Conservation (phyloP, 2,888 invertebrate species). For the Athalia cordata region DNA sequence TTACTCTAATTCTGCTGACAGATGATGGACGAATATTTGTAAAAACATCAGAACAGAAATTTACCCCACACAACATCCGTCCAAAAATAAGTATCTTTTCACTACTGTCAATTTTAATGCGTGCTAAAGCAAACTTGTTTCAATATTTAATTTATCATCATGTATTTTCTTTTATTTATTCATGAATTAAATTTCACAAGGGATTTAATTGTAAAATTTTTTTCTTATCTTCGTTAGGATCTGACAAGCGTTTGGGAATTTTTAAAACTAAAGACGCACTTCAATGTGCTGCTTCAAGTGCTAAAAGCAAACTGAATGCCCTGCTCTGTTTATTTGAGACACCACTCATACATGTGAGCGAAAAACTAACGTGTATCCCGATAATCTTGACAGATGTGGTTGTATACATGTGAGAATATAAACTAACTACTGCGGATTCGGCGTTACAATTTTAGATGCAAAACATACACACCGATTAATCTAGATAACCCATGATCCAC, state of each 20-base stretch:
- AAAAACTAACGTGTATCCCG: slow-evolving; percentile 1
- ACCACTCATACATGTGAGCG: neutral
- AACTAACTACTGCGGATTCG: slow-evolving; percentile 2
- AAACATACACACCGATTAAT: slow-evolving; percentile 22
- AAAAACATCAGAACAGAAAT: neutral
- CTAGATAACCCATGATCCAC: slow-evolving; percentile 9
- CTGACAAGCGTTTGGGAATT: neutral
- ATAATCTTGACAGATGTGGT: neutral
- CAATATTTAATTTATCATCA: neutral
- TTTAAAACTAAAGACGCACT: neutral
- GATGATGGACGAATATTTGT: neutral
- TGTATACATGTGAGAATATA: neutral
- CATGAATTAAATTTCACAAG: neutral
- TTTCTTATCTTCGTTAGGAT: too few species aligned
- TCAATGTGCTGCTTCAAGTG: slow-evolving; percentile 11
- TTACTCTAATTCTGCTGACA: too few species aligned
- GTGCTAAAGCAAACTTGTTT: neutral
- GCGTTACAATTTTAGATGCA: slow-evolving; percentile 6
- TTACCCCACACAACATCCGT: neutral
- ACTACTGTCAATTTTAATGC: neutral
- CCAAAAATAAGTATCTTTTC: too few species aligned
- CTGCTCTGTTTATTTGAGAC: slow-evolving; percentile 13
- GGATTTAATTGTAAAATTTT: neutral
- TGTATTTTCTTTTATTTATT: neutral
- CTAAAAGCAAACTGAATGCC: slow-evolving; percentile 33